Conservation (phyloP, 2,797 vertebrate species). For the Pipistrellus nathusii region DNA sequence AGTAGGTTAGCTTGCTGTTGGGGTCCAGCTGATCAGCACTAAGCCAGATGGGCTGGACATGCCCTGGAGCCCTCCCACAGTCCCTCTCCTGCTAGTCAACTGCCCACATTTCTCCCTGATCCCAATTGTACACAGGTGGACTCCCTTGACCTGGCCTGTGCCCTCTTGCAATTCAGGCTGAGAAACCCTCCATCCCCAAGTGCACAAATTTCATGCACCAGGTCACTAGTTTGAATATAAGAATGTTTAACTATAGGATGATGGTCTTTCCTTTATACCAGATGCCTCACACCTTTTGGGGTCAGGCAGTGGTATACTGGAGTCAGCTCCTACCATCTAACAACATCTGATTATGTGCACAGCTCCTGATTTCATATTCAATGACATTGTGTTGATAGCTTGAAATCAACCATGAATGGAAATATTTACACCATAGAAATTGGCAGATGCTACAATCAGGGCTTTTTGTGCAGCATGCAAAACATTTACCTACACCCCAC, state of each 20-base stretch:
- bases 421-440: too few relatives aligned
- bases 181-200: too few relatives aligned
- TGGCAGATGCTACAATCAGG: too few relatives aligned
- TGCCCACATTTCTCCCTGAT: accelerated
- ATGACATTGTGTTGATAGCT: not conserved
- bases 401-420: not conserved
- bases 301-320: not conserved
- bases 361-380: not conserved
- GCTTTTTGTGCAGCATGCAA: too few relatives aligned
- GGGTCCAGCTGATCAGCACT: too few relatives aligned
- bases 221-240: not conserved
- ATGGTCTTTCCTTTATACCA: not conserved
- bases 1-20: too few relatives aligned
- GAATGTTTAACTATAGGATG: not conserved
- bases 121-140: accelerated
- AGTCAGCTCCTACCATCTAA: accelerated
- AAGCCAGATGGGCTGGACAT: too few relatives aligned
- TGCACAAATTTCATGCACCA: too few relatives aligned
- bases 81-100: too few relatives aligned
- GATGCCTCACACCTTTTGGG: not conserved
- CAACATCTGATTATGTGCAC: not conserved
- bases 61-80: too few relatives aligned
- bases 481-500: not conserved
- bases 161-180: too few relatives aligned
- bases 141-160: too few relatives aligned